Conservation (phyloP, 2,888 invertebrate species). For the Itoplectis maculator region DNA sequence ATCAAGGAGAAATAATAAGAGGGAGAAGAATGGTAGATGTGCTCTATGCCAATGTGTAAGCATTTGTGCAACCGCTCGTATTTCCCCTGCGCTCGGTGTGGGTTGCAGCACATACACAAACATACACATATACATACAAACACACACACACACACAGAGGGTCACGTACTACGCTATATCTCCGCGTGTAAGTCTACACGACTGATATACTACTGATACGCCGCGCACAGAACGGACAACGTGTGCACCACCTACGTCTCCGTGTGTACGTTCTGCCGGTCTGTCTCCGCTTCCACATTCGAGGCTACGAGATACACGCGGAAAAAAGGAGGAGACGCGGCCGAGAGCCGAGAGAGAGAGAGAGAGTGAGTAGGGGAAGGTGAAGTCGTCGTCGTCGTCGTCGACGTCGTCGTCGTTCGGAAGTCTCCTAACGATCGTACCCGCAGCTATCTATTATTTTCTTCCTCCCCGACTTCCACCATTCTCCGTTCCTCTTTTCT, state of each 20-base stretch:
- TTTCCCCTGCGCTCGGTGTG: not conserved
- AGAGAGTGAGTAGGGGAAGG: constrained; percentile 30
- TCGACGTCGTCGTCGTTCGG: constrained; percentile 41
- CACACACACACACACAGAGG: constrained; percentile 2
- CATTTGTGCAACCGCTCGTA: not conserved
- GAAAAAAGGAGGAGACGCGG: constrained; percentile 24
- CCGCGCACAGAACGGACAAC: not conserved
- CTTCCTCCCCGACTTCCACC: constrained; percentile 52
- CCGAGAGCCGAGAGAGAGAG: too few species aligned
- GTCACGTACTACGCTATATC: constrained; percentile 21
- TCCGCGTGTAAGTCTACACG: constrained; percentile 22
- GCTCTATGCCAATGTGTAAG: not conserved
- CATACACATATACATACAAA: not conserved
- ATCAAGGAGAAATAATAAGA: not conserved
- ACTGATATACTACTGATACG: constrained; percentile 47
- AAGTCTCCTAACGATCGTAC: constrained; percentile 65
- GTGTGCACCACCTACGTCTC: constrained; percentile 10
- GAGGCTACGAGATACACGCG: constrained; percentile 35
- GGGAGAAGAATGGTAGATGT: not conserved
- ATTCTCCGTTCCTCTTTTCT: constrained; percentile 30
- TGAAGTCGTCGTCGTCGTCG: not conserved
- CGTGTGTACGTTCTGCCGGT: constrained; percentile 21
- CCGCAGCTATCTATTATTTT: constrained; percentile 64
- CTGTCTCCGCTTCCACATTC: constrained; percentile 35
- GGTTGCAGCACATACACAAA: too few species aligned